These are phyloP conservation scores for Oostethus manadensis DNA, from an alignment of 2,113 vertebrate genomes.

Conservation along the genomic window DNA sequence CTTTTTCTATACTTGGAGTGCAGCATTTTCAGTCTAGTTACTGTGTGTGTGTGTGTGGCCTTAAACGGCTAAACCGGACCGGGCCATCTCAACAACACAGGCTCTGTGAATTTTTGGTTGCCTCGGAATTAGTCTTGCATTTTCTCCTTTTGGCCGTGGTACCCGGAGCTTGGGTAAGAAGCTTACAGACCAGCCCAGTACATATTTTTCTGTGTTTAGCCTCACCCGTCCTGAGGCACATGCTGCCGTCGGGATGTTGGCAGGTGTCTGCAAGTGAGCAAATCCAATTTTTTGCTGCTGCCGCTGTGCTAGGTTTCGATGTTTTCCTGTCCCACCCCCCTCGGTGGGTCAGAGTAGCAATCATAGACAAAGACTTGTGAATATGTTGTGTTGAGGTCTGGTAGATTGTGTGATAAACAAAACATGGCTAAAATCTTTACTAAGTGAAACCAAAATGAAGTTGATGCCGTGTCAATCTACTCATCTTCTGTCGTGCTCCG, in stretches of 20 bases:
- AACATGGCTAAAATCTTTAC: neutral
- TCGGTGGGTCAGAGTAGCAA: constrained; percentile 19
- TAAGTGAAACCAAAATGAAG: neutral
- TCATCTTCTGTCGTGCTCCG: too few species aligned
- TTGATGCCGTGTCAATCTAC: too few species aligned
- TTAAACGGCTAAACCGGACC: constrained; percentile 25
- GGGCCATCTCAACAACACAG: constrained; percentile 13
- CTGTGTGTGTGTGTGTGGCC: constrained; percentile 11
- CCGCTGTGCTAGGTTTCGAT: constrained; percentile 35
- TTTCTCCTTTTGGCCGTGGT: constrained; percentile 42
- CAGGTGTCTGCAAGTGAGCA: constrained; percentile 47
- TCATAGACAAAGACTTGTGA: constrained; percentile 7
- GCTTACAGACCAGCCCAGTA: constrained; percentile 51
- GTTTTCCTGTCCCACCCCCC: constrained; percentile 15
- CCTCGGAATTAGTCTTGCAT: constrained; percentile 38
- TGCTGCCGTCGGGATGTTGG: constrained; percentile 61
- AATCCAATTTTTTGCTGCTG: constrained; percentile 54
- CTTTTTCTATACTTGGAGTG: constrained; percentile 2
- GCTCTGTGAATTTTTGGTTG: constrained; percentile 33
- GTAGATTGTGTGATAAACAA: neutral
- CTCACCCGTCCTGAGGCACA: constrained; percentile 45
- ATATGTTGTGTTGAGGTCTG: constrained; percentile 18
- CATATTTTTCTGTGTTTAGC: constrained; percentile 26
- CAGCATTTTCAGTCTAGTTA: constrained; percentile 14
- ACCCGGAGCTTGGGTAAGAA: constrained; percentile 54